Base-by-base conservation (phyloP, 2,113 vertebrate species). In the Galeopterus variegatus region DNA sequence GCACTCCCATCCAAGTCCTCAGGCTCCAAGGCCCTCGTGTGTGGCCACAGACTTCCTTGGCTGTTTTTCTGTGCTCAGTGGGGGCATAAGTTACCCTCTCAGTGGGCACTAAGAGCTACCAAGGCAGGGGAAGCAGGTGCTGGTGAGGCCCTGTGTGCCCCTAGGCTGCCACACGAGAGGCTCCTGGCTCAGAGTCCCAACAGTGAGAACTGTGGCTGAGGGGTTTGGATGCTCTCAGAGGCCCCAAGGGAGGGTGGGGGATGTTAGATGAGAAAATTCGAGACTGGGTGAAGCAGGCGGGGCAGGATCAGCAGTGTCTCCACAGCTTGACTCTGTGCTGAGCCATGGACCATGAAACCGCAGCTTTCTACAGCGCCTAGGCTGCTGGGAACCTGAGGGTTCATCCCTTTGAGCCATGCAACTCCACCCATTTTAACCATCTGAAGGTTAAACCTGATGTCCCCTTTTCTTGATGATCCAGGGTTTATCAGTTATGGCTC, bases 331-430 rank as follows among this genome's bases (percentile, higher is more conserved):
- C 50, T 80, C 79, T 88, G 36, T 41, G 96, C 92, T 52, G 88
- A 7, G 87, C 92, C 4, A 0, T 0, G 45, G 89, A 94, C 95
- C 92, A 1, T 96, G 96, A 98, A 98, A 97, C 97, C 97, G 14
- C 97, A 97, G 83, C 58, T 54, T 75, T 94, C 77, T 92, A 70
- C 50, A 54, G 79, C 14, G 11, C 54, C 19, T 4, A 0, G 88
- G 82, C 95, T 98, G 97, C 96, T 94, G 96, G 96, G 97, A 97
- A 94, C 52, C 72, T 0, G 41, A 21, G 50, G 60, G 12, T 31
- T 62, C 23, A 60, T 72, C 64, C 54, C 52, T 41, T 28, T 33
- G 45, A 80, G 65, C 60, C n/a, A 31, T 41, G 17, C 14, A 54
- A 19, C 69, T 58, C 76, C 9, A 9, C 60, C 82, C 18, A 13